Conservation (phyloP, 1,140 invertebrate genomes). For the Psix sp. region DNA sequence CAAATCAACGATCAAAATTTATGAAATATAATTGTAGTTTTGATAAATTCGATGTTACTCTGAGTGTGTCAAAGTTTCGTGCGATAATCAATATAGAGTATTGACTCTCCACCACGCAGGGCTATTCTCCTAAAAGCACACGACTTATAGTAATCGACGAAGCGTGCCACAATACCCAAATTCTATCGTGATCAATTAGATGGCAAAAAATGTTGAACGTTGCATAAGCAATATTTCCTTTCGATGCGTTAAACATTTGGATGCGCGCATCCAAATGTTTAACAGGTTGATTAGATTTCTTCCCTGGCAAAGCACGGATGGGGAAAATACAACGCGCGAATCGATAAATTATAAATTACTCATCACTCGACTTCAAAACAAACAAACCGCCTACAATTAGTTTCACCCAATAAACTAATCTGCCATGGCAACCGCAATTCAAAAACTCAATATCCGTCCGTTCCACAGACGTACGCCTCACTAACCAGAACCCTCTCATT, state of each 20-base stretch:
- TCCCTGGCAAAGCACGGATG: too few species aligned
- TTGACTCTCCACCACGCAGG: background rate
- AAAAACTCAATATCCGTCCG: constrained; percentile 29
- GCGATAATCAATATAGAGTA: background rate
- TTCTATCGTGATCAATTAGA: background rate
- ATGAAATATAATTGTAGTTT: constrained; percentile 3
- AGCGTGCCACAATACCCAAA: background rate
- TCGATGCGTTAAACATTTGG: too few species aligned
- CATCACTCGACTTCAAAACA: constrained; percentile 16
- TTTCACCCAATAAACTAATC: constrained; percentile 28
- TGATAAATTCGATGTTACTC: background rate
- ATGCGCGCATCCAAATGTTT: too few species aligned
- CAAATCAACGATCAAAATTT: constrained; percentile 1
- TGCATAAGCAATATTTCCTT: too few species aligned
- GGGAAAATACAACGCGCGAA: background rate
- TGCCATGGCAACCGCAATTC: constrained; percentile 15
- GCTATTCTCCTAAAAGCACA: too few species aligned
- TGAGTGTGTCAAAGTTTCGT: background rate
- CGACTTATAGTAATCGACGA: too few species aligned
- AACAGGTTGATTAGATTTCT: too few species aligned
- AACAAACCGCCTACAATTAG: constrained; percentile 30
- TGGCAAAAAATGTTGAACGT: too few species aligned
- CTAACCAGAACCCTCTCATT: constrained; percentile 46
- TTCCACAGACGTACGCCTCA: constrained; percentile 27
- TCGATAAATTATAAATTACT: constrained; percentile 27